Conservation (phyloP, 1,140 invertebrate genomes). For the Drosophila mojavensis region DNA sequence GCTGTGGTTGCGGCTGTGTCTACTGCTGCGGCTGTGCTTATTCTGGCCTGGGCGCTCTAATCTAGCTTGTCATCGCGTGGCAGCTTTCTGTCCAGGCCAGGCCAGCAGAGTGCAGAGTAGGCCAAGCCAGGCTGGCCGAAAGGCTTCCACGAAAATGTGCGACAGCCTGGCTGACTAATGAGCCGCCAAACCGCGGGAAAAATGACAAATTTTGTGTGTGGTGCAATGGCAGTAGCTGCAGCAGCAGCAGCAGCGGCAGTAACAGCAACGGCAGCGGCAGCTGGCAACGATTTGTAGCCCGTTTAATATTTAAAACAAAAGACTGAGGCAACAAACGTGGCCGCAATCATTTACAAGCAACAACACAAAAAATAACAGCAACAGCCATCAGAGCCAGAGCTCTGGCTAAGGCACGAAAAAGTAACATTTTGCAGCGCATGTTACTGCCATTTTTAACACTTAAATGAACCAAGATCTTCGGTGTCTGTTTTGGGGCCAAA, state of each 20-base stretch:
- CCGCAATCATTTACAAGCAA: conserved; percentile 49
- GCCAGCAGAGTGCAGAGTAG: conserved; percentile 18
- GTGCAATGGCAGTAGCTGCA: conserved; percentile 17
- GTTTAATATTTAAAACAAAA: conserved; percentile 83
- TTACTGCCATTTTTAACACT: conserved; percentile 82
- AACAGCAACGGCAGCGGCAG: conserved; percentile 38
- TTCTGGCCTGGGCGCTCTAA: conserved; percentile 50
- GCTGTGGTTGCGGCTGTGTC: not conserved
- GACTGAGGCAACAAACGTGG: conserved; percentile 64
- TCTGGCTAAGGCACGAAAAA: conserved; percentile 64
- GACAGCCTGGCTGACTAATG: conserved; percentile 71
- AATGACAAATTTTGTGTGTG: conserved; percentile 75
- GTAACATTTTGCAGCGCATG: conserved; percentile 74
- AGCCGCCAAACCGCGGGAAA: conserved; percentile 80
- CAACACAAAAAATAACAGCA: conserved; percentile 38
- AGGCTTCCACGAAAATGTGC: conserved; percentile 78
- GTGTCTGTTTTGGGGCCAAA: conserved; percentile 40
- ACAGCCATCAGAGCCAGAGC: conserved; percentile 3
- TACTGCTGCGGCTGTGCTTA: conserved; percentile 18
- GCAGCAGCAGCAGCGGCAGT: conserved; percentile 17
- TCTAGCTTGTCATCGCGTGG: conserved; percentile 77
- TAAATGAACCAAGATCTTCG: conserved; percentile 59
- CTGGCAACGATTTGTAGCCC: conserved; percentile 72
- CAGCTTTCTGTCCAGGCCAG: conserved; percentile 73
- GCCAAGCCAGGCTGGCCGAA: conserved; percentile 29